Evolutionary conservation across 2,113 vertebrate genomes (phyloP), one percentile per base, ranked within the genome.

Genomic region (Sebastes schlegelii): DNA sequence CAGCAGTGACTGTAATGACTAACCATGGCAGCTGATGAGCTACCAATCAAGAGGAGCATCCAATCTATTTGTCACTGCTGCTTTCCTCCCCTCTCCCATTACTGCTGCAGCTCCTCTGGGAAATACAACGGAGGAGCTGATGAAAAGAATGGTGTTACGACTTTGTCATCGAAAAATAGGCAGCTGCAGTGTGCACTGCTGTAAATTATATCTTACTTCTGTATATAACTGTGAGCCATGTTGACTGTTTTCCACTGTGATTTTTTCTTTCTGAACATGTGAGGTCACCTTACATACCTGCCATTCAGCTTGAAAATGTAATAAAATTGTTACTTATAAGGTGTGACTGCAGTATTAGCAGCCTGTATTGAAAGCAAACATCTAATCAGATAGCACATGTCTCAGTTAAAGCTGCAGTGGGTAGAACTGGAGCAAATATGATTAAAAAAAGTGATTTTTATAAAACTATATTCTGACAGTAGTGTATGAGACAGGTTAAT

Each of bases 101-200:
- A 74, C 40, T 43, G 23, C 55, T 49, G 13, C 68, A 62, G 42
- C 69, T 80, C 67, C 61, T 40, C 21, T 21, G 61, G 60, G 60
- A 80, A 78, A 79, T 62, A 54, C 58, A 79, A 19, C 1, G 5
- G 5, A 14, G 49, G 11, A 46, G 40, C 16, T 34, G 49, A 65
- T n/a, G 23, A 42, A 64, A 34, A 72, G 48, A 64, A 34, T 45
- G 8, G 8, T 54, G 51, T 34, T n/a, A 34, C 16, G 5, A 19
- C 21, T 77, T 55, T 55, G 14, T 65, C 16, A 52, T 62, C 8
- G 14, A 17, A 42, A 4, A 63, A 51, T 10, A 52, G 46, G 19
- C 6, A 14, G 4, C 14, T 60, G 26, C 19, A 0, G 21, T 65
- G 42, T 10, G 21, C 68, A n/a, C 2, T 64, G 21, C n/a, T 21